phyloP scores from a whole-genome alignment of 2,888 invertebrate genomes.

The Orthosia cruda region DNA sequence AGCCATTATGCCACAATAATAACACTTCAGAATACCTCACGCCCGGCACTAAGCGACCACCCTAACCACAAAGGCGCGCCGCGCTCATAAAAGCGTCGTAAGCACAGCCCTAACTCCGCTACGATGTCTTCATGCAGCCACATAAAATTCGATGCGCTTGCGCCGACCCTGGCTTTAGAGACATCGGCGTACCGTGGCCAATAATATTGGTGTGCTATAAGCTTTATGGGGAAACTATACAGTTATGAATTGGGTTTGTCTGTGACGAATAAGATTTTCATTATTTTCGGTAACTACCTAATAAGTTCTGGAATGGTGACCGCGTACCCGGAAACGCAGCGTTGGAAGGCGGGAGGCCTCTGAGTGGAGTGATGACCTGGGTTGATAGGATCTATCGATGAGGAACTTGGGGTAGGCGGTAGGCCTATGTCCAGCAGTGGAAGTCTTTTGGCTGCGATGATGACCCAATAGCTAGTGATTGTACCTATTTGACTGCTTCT shows the following conservation, averaged over 20 bases:
- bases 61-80: conserved; percentile 80
- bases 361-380: too few relatives aligned
- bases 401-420: too few relatives aligned
- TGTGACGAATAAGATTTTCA: background rate
- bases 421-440: too few relatives aligned
- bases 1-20: background rate
- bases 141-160: conserved; percentile 67
- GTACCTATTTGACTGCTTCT: background rate
- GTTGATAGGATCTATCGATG: too few relatives aligned
- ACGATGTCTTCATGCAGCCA: conserved; percentile 82
- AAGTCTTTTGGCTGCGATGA: too few relatives aligned
- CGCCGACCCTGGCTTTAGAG: conserved; percentile 34
- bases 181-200: conserved; percentile 30
- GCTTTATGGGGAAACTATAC: background rate
- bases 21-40: conserved; percentile 4
- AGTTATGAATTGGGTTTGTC: background rate
- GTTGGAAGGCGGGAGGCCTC: too few relatives aligned
- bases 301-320: too few relatives aligned
- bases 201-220: conserved; percentile 29
- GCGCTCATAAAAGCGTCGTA: conserved; percentile 80
- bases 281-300: too few relatives aligned
- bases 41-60: conserved; percentile 47
- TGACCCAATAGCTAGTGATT: too few relatives aligned
- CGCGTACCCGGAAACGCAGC: too few relatives aligned
- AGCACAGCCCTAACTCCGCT: conserved; percentile 75